Base-by-base conservation (phyloP, 2,113 vertebrate genomes). In the Leptosomus discolor region DNA sequence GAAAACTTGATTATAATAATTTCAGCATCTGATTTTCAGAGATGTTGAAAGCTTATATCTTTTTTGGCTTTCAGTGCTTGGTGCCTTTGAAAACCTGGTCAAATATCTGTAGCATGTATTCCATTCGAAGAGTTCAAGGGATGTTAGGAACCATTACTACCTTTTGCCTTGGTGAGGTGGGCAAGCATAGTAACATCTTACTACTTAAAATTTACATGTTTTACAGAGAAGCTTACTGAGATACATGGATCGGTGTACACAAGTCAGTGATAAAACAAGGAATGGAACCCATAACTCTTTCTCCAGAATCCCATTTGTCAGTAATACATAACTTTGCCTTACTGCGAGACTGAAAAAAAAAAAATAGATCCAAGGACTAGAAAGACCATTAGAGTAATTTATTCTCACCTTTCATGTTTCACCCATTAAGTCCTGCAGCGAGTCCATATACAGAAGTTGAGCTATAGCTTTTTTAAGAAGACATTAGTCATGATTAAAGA, bases 1-100 rank as follows among this genome's bases (percentile, higher is more conserved):
- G 89, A 92, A 94, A 89, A 92, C n/a, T 77, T 95, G 89, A 91
- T 96, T 81, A 87, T 94, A 88, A 85, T 97, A 67, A 96, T 93
- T 94, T 89, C 79, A 81, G 32, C 39, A 63, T 80, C 46, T 32
- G 37, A 80, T 91, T 90, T 95, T 68, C 54, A 80, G 77, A 94
- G 36, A 61, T 0, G 2, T 48, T 92, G 91, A 91, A 91, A 73
- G 73, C 73, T 75, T 71, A 30, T 19, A 15, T 87, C 27, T 87
- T 50, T 88, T 75, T 67, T 54, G 26, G 23, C 11, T 82, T 89
- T 82, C 46, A 46, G 0, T 46, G 23, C 16, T 85, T 75, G 29
- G 12, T 75, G 57, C 29, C 48, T 97, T 87, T 94, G 80, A 85
- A 94, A 92, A 83, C 13, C 8, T 51, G n/a, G 20, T 37, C 69